Conservation (phyloP, 2,113 vertebrate species). For the Cacatua alba region DNA sequence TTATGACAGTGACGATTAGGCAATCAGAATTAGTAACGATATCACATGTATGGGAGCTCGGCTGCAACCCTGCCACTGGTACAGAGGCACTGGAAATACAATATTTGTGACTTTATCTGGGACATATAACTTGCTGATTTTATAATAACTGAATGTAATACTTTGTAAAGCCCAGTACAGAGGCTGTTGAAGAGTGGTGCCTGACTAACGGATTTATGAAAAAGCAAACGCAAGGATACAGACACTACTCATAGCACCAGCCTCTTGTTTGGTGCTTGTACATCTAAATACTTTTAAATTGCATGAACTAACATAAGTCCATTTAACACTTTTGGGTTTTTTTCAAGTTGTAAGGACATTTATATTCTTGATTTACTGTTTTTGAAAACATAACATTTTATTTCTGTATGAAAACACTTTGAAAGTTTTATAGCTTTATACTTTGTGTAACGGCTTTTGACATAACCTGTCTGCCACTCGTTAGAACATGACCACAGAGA, state of each 20-base stretch:
- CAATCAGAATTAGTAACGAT: not conserved
- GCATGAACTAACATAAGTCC: not conserved
- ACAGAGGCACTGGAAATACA: not conserved
- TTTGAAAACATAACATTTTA: not conserved
- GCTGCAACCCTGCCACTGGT: not conserved
- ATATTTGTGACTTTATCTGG: not conserved
- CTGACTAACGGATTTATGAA: not conserved
- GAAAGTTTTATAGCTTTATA: not conserved
- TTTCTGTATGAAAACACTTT: not conserved
- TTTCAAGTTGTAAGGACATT: not conserved
- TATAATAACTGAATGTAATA: not conserved
- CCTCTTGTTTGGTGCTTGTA: not conserved
- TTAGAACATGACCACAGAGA: not conserved
- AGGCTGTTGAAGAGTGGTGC: not conserved
- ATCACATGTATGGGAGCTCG: not conserved
- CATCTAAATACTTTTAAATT: not conserved
- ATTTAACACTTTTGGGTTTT: not conserved
- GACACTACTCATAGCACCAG: not conserved
- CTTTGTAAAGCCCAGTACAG: not conserved
- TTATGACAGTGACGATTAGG: not conserved
- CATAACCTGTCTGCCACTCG: not conserved
- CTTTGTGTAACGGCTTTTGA: not conserved
- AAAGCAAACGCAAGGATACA: conserved; percentile 9
- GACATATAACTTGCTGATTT: not conserved
- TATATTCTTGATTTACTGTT: not conserved